Percentiles rank a stretch among this genome's conserved stretches.
These are phyloP conservation scores for Yponomeuta cagnagella DNA, from an alignment of 2,888 invertebrate genomes.

Conservation along the genomic window DNA sequence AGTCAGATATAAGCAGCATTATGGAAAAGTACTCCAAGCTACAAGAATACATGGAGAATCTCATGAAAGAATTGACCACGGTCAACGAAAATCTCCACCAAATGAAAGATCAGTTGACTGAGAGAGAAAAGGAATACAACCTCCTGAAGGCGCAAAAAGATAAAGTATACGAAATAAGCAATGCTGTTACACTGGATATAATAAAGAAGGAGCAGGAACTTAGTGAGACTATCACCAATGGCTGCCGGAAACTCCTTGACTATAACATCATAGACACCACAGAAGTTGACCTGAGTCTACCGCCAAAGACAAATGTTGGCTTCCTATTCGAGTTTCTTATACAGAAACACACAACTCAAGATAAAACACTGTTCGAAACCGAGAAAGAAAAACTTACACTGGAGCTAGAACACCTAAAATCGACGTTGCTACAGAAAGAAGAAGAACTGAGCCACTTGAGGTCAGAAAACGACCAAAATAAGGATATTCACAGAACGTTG, in stretches of 20 bases:
- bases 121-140: conserved; percentile 48
- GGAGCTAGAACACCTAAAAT: conserved; percentile 36
- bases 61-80: conserved; percentile 35
- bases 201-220: conserved; percentile 47
- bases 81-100: conserved; percentile 39
- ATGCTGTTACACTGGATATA: conserved; percentile 54
- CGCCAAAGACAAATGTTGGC: conserved; percentile 34
- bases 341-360: conserved; percentile 9
- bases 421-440: conserved; percentile 35
- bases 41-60: conserved; percentile 33
- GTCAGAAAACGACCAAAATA: conserved; percentile 28
- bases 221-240: conserved; percentile 34
- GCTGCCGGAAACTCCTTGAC: conserved; percentile 38
- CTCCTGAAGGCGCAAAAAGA: conserved; percentile 48
- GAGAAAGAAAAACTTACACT: conserved; percentile 26
- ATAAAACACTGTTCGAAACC: conserved; percentile 14
- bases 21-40: conserved; percentile 34
- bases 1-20: conserved; percentile 33
- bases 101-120: conserved; percentile 39
- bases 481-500: conserved; percentile 30
- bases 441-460: conserved; percentile 33
- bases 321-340: conserved; percentile 40
- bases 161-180: conserved; percentile 50
- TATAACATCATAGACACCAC: conserved; percentile 33
- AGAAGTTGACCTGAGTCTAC: conserved; percentile 33